These are phyloP conservation scores for Cyanistes caeruleus DNA, from an alignment of 2,113 vertebrate species.

Conservation along the genomic window DNA sequence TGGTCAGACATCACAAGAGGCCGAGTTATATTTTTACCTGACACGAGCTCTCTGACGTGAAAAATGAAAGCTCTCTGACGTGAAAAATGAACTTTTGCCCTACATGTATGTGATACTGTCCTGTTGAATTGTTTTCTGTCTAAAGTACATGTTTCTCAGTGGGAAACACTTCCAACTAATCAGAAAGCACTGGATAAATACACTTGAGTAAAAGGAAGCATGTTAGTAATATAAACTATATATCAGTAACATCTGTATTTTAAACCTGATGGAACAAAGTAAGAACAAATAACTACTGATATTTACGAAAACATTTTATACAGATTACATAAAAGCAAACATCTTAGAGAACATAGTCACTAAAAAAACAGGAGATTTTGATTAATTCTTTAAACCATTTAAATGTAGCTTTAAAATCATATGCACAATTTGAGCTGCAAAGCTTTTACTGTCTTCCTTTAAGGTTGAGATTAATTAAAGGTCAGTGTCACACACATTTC, in stretches of 20 bases:
- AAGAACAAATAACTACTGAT: neutral
- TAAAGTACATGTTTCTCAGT: neutral
- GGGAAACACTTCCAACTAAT: neutral
- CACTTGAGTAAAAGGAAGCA: neutral
- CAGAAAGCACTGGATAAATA: neutral
- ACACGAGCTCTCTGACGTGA: neutral
- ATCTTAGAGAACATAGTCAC: neutral
- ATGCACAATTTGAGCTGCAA: neutral
- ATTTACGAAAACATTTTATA: neutral
- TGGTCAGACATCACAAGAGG: neutral
- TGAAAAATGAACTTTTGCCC: slow-evolving; percentile 3
- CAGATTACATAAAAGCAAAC: neutral
- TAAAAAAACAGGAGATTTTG: neutral
- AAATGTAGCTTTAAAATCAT: neutral
- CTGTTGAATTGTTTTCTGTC: slow-evolving; percentile 1
- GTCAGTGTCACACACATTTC: slow-evolving; percentile 56
- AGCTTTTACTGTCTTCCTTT: slow-evolving; percentile 23
- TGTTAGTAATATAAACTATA: neutral
- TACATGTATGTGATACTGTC: neutral
- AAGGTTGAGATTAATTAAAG: slow-evolving; percentile 47
- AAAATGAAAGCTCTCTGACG: neutral
- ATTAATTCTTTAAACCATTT: neutral
- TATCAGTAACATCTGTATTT: neutral
- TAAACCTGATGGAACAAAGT: neutral
- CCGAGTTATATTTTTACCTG: neutral